Conservation (phyloP, 1,140 invertebrate genomes). For the Drosophila oshimai region DNA sequence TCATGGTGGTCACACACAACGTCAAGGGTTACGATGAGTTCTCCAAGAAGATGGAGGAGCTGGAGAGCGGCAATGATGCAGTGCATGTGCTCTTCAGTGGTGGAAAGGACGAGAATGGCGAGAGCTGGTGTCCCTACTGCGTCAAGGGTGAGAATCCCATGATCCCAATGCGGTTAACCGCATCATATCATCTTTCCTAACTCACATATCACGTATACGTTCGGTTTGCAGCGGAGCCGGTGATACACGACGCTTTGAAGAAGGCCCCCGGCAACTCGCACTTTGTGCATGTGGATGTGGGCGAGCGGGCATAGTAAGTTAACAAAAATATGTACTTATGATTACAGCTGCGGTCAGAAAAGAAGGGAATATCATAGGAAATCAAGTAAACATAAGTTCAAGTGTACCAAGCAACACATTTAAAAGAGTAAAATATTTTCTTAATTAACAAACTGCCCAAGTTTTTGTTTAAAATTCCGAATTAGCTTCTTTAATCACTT, state of each 20-base stretch:
- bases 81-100: conserved; percentile 88
- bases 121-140: conserved; percentile 90
- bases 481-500: too few relatives aligned
- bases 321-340: not conserved
- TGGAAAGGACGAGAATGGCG: conserved; percentile 85
- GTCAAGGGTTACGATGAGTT: conserved; percentile 86
- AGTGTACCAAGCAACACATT: too few relatives aligned
- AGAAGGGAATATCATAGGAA: not conserved
- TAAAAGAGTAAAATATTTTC: too few relatives aligned
- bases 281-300: conserved; percentile 88
- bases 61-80: conserved; percentile 81
- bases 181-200: conserved; percentile 4
- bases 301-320: conserved; percentile 84
- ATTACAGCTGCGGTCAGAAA: not conserved
- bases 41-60: conserved; percentile 83
- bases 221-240: conserved; percentile 84
- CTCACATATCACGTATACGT: not conserved
- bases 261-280: conserved; percentile 84
- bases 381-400: too few relatives aligned
- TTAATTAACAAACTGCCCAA: too few relatives aligned
- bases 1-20: conserved; percentile 85
- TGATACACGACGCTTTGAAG: conserved; percentile 86
- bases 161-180: conserved; percentile 6
- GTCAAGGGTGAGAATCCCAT: conserved; percentile 84
- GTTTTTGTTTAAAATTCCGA: too few relatives aligned